Conservation (phyloP, 2,797 vertebrate genomes). For the Lindbergichthys nudifrons region DNA sequence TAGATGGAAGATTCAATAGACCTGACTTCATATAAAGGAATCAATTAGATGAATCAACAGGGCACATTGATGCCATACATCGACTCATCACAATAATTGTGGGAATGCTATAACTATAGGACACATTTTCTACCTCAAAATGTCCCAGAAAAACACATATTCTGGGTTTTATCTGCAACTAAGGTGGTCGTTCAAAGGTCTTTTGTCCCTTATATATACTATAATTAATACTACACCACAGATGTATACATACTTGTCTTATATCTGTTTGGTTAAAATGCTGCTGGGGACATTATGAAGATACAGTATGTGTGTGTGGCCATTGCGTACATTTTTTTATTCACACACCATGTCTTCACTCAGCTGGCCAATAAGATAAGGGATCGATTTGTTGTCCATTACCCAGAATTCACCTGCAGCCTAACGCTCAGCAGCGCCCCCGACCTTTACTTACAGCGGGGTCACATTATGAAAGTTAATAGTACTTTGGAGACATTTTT, state of each 20-base stretch:
- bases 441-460: neutral
- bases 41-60: slow-evolving; percentile 13
- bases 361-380: slow-evolving; percentile 21
- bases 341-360: slow-evolving; percentile 18
- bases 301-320: neutral
- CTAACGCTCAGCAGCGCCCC: neutral
- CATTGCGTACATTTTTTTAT: neutral
- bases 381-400: slow-evolving; percentile 19
- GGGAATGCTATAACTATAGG: neutral
- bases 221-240: neutral
- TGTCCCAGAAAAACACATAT: neutral
- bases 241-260: neutral
- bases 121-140: neutral
- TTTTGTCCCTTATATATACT: neutral
- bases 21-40: neutral
- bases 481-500: neutral
- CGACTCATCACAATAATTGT: neutral
- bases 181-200: neutral
- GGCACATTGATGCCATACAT: neutral
- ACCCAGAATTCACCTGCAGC: slow-evolving; percentile 34
- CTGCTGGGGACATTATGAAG: slow-evolving; percentile 13
- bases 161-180: neutral
- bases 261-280: neutral
- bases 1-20: neutral
- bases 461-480: neutral